These are phyloP conservation scores for Netelia inedita DNA, from an alignment of 2,888 invertebrate genomes.

Conservation along the genomic window DNA sequence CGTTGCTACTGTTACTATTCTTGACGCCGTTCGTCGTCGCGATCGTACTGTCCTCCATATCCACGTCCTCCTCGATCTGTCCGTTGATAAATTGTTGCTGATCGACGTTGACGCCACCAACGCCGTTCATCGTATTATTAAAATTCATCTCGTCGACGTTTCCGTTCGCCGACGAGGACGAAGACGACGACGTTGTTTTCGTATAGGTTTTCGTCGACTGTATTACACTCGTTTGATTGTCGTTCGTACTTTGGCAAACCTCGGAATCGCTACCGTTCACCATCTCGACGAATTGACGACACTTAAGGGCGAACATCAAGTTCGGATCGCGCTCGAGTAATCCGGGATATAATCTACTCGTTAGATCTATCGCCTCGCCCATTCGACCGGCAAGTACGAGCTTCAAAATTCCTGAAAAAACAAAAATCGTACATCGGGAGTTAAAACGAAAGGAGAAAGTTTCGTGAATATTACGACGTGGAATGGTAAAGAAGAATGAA, in stretches of 20 bases:
- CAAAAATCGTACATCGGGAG: background rate
- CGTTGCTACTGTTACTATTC: slow-evolving; percentile 83
- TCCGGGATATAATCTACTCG: slow-evolving; percentile 96
- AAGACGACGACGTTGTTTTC: slow-evolving; percentile 78
- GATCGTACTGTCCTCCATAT: slow-evolving; percentile 87
- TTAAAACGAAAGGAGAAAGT: background rate
- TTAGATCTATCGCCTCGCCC: slow-evolving; percentile 97
- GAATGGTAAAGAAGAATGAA: background rate
- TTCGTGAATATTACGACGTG: slow-evolving; percentile 4
- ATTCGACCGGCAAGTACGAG: slow-evolving; percentile 96
- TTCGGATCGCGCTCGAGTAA: slow-evolving; percentile 96
- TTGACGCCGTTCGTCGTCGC: slow-evolving; percentile 83
- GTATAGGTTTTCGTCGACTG: slow-evolving; percentile 90
- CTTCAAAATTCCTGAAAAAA: slow-evolving; percentile 93
- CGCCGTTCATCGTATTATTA: slow-evolving; percentile 86
- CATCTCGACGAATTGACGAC: slow-evolving; percentile 99
- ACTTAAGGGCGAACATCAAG: slow-evolving; percentile 97
- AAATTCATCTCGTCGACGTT: slow-evolving; percentile 87
- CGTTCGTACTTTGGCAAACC: slow-evolving; percentile 83
- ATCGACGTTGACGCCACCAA: slow-evolving; percentile 81
- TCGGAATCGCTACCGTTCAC: slow-evolving; percentile 96
- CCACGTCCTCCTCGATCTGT: slow-evolving; percentile 85
- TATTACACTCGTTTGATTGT: slow-evolving; percentile 91
- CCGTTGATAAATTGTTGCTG: slow-evolving; percentile 82
- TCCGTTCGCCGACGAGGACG: slow-evolving; percentile 76